phyloP scores from a whole-genome alignment of 2,113 vertebrate species.

The Rhea pennata region DNA sequence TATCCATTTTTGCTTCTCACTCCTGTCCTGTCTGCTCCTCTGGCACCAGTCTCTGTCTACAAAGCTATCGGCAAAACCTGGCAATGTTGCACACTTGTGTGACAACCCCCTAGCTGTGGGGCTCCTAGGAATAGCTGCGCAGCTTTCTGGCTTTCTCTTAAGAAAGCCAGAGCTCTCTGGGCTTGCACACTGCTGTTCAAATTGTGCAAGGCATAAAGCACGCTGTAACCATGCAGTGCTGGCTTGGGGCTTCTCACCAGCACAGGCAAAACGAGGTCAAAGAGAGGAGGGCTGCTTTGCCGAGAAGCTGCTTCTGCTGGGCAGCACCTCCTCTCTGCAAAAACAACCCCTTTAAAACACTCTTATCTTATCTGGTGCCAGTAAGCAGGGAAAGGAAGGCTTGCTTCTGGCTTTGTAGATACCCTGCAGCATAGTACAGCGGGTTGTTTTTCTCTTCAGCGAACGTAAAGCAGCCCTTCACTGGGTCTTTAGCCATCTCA shows the following conservation, averaged over 20 bases:
- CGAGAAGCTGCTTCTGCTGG: background rate
- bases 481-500: background rate
- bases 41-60: background rate
- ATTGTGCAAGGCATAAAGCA: background rate
- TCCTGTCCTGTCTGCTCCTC: background rate
- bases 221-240: background rate
- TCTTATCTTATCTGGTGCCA: background rate
- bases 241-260: background rate
- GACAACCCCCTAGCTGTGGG: background rate
- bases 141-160: background rate
- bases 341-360: background rate
- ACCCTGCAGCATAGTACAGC: background rate
- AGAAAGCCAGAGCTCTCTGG: background rate
- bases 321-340: background rate
- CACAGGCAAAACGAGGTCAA: background rate
- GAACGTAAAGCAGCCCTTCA: background rate
- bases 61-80: background rate
- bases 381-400: background rate
- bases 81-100: fast-evolving
- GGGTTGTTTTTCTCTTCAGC: background rate
- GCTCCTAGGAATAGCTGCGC: background rate
- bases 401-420: background rate
- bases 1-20: background rate
- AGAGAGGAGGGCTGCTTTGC: background rate
- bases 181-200: background rate